Base-by-base conservation (phyloP, 2,113 vertebrate genomes). In the Brachypodius melanocephalos region DNA sequence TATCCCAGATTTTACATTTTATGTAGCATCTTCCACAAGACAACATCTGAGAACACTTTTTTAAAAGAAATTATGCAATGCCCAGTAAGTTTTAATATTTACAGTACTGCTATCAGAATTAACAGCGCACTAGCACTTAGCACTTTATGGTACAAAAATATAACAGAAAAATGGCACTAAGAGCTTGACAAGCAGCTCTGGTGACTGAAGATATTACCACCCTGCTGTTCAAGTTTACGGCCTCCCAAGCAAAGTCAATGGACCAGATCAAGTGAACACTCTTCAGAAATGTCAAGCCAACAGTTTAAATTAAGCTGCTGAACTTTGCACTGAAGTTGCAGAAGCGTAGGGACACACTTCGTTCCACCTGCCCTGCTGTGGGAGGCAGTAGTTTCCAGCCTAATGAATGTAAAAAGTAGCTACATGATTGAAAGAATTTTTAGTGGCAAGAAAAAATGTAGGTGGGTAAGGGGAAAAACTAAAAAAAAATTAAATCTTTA, bases 211-310 rank as follows among this genome's bases (percentile, higher is more conserved):
- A 68, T 72, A 78, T 3, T 22, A 63, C 42, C 86, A 90, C 0
- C 0, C 40, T 88, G 66, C 54, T 63, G 31, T 32, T 79, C 62
- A 88, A 67, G 61, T 85, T 94, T 82, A 87, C 2, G 0, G 54
- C n/a, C 78, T 88, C 88, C 54, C 62, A 85, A 45, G 54, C 58
- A 65, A 94, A 94, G 52, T 34, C 81, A 94, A 52, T 45, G 66
- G 69, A 93, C 66, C 69, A 85, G 58, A 91, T 63, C 65, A 46
- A 77, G 81, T 18, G 73, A 94, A 51, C 12, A 1, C 61, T 85
- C 72, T 85, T 89, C 78, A 95, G 62, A 96, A 95, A 94, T 65
- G 66, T 85, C 93, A 96, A 89, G 49, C 49, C 82, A 72, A 67
- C 19, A 40, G 63, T 52, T 91, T 88, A 94, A 94, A 91, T 91